These are phyloP conservation scores for Melanotaenia parkinsoni DNA, from an alignment of 2,797 vertebrate species.

Conservation along the genomic window DNA sequence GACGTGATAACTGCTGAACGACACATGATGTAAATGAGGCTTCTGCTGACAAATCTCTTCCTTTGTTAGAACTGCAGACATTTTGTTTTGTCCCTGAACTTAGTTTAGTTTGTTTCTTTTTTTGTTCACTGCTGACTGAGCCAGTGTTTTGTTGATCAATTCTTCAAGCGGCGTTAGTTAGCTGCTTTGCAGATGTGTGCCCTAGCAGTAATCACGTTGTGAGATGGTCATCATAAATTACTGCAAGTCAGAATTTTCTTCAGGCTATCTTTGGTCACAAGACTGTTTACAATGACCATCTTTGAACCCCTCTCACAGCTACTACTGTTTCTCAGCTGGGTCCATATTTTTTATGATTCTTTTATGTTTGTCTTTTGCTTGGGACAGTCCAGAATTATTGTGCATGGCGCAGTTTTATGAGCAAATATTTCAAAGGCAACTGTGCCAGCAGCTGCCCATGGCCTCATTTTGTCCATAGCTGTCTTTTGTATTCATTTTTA, in stretches of 20 bases:
- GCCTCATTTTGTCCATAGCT: neutral
- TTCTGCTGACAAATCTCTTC: neutral
- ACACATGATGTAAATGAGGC: neutral
- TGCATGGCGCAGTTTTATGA: neutral
- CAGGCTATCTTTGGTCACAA: neutral
- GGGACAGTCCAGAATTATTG: neutral
- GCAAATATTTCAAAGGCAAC: neutral
- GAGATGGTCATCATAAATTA: neutral
- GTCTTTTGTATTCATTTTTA: neutral
- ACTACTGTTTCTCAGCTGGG: neutral
- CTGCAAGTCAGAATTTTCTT: neutral
- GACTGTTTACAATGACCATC: neutral
- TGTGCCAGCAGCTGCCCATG: neutral
- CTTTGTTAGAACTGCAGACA: neutral
- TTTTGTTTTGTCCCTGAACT: neutral
- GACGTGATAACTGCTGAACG: neutral
- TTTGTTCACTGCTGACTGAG: neutral
- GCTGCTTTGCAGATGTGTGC: neutral
- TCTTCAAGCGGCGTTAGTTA: neutral
- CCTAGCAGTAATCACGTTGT: neutral
- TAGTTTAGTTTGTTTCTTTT: neutral
- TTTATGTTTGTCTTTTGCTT: neutral
- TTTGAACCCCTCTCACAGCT: neutral
- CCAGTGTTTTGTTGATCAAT: neutral
- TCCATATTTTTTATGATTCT: neutral